phyloP scores from a whole-genome alignment of 2,888 invertebrate genomes.

The Dusona sp. region DNA sequence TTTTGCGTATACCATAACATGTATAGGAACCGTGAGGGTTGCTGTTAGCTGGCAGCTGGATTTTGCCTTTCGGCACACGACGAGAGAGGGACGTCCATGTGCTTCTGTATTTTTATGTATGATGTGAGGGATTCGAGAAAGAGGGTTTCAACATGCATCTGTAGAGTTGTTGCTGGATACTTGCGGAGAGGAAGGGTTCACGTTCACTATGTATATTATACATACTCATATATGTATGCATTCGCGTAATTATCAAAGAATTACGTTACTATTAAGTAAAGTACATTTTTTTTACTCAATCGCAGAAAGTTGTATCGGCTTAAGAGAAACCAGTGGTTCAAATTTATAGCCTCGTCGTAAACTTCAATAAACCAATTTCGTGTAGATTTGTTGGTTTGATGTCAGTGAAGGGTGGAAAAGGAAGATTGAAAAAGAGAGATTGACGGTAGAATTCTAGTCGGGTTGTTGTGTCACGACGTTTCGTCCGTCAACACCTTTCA shows the following conservation, averaged over 20 bases:
- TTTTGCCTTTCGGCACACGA: slow-evolving; percentile 76
- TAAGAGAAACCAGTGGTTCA: neutral
- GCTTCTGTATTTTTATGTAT: slow-evolving; percentile 46
- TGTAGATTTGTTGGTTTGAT: neutral
- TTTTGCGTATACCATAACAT: slow-evolving; percentile 70
- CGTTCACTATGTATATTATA: neutral
- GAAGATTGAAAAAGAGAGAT: slow-evolving; percentile 57
- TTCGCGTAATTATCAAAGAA: neutral
- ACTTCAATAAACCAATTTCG: slow-evolving; percentile 13
- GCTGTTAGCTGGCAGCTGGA: slow-evolving; percentile 76
- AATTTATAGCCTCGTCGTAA: neutral
- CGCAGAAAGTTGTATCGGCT: neutral
- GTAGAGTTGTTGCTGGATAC: slow-evolving; percentile 27
- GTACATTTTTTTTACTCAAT: neutral
- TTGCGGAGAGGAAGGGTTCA: neutral
- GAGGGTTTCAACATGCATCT: neutral
- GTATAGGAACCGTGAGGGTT: neutral
- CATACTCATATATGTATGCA: neutral
- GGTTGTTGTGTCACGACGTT: slow-evolving; percentile 80
- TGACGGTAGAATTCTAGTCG: slow-evolving; percentile 73
- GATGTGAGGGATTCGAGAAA: slow-evolving; percentile 28
- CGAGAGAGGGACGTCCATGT: slow-evolving; percentile 64
- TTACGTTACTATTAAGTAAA: neutral
- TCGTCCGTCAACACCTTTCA: slow-evolving; percentile 83
- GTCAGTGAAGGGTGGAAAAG: slow-evolving; percentile 61